Base-by-base conservation (phyloP, 2,888 invertebrate species). In the Drosophila recens region DNA sequence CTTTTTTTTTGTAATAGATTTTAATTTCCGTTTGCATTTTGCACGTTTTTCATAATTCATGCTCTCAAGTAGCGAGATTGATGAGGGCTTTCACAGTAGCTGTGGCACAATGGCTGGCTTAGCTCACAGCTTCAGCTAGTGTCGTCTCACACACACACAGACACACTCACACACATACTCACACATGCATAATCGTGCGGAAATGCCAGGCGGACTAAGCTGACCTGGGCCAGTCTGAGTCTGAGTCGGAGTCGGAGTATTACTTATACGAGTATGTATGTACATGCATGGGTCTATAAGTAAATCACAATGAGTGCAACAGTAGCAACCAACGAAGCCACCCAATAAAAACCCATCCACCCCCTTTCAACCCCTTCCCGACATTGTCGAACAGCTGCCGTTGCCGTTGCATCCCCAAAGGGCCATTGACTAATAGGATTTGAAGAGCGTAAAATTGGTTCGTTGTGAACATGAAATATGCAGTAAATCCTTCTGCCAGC, bases 381-480 rank as follows among this genome's bases (percentile, higher is more conserved):
- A 75, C 72, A 72, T 75, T 84, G 82, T 70, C 74, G 71, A 84
- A 88, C 88, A 84, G 86, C 88, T 85, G 84, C 80, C 86, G 80
- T 33, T 33, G 49, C 59, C 40, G 78, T 54, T 74, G 91, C 89
- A 85, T 82, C 88, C 90, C 90, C 88, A 88, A 86, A 86, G 91
- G 91, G 86, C 84, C 91, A 91, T 91, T 92, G 91, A 92, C 92
- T 92, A 92, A 92, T 92, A 92, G 92, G 92, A 92, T 92, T 92
- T 92, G 92, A 92, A 92, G 91, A 92, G 92, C 92, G 92, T 92
- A 92, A 92, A 92, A 92, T 92, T 92, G 92, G 92, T 92, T 92
- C 92, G 91, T 91, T 92, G 92, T 91, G 92, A 92, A 92, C 92
- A 92, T 92, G 90, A 92, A 92, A 92, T 92, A 92, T 92, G 92